Conservation (phyloP, 1,140 invertebrate genomes). For the Saccostrea cuccullata region DNA sequence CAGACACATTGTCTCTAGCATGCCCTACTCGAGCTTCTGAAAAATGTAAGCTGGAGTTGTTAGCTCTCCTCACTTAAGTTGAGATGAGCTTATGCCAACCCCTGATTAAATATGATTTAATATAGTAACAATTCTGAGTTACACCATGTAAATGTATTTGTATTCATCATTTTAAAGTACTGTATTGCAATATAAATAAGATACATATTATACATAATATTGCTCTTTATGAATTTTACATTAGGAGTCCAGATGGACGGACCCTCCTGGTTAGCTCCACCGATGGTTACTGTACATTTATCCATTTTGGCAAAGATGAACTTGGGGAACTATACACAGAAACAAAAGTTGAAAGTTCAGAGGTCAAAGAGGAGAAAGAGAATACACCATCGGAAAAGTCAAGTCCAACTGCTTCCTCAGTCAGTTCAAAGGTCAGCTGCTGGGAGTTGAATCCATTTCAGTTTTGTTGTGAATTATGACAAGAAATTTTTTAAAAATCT, state of each 20-base stretch:
- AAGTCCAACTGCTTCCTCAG: constrained; percentile 49
- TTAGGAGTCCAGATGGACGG: constrained; percentile 89
- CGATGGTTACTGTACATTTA: constrained; percentile 96
- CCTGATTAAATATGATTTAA: no score
- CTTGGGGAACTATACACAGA: constrained; percentile 85
- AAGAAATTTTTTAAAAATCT: no score
- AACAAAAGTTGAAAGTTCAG: constrained; percentile 39
- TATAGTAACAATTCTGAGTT: no score
- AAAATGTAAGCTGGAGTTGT: no score
- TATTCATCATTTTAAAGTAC: no score
- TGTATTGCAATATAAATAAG: not conserved
- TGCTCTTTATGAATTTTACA: constrained; percentile 43
- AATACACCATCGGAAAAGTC: constrained; percentile 24
- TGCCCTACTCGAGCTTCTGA: no score
- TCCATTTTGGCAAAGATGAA: constrained; percentile 90
- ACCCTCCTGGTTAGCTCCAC: constrained; percentile 93
- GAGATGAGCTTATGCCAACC: no score
- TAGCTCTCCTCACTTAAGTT: no score
- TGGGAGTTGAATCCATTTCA: not conserved
- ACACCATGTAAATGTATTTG: no score
- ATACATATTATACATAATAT: not conserved
- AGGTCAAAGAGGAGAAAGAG: constrained; percentile 37
- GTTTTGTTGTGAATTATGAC: not conserved
- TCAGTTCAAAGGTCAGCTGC: constrained; percentile 45
- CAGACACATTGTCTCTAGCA: no score